These are phyloP conservation scores for Hirtodrosophila confusa DNA, from an alignment of 2,888 invertebrate genomes.

Conservation along the genomic window DNA sequence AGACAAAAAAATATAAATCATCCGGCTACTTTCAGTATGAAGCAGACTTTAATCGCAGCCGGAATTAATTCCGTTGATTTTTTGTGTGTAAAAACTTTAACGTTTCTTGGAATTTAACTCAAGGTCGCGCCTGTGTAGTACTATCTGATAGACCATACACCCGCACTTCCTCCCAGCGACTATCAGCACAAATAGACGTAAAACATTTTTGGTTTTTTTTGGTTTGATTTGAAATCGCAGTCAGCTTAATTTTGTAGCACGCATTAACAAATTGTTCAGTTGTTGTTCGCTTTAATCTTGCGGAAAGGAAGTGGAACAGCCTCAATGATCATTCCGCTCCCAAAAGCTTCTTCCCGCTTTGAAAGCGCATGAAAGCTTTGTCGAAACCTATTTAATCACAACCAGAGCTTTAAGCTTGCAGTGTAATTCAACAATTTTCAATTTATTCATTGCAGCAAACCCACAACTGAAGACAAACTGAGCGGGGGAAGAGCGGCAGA, in stretches of 20 bases:
- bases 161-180: conserved; percentile 32
- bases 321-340: too few species aligned
- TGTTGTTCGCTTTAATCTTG: conserved; percentile 15
- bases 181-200: conserved; percentile 19
- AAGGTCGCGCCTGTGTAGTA: conserved; percentile 33
- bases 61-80: conserved; percentile 24
- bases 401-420: neutral
- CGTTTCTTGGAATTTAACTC: conserved; percentile 25
- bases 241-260: conserved; percentile 4
- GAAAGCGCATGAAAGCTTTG: neutral
- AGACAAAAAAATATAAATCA: conserved; percentile 9
- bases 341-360: neutral
- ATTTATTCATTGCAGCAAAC: conserved; percentile 17
- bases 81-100: neutral
- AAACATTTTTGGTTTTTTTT: conserved; percentile 19
- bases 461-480: conserved; percentile 7
- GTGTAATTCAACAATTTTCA: conserved; percentile 1
- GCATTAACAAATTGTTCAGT: conserved; percentile 11
- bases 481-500: neutral
- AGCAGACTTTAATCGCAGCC: conserved; percentile 37
- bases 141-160: conserved; percentile 19
- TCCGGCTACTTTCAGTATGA: conserved; percentile 23
- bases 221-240: conserved; percentile 1
- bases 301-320: neutral
- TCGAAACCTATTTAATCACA: neutral